phyloP scores from a whole-genome alignment of 1,140 invertebrate genomes.

The Delia radicum region DNA sequence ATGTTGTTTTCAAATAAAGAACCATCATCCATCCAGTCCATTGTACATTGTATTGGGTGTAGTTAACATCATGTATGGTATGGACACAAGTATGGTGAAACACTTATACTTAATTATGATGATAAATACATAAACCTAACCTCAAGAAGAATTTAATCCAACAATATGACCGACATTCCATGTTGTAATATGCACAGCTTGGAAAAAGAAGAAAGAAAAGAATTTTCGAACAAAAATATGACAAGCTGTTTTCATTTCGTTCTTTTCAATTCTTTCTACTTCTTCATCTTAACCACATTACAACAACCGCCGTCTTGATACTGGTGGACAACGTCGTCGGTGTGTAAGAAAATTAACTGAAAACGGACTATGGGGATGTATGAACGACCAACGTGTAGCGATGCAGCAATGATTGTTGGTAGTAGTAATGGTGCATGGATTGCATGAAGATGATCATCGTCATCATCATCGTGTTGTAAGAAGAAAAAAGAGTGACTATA shows the following conservation, averaged over 20 bases:
- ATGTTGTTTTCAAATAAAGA: too few species aligned
- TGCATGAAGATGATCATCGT: not conserved
- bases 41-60: too few species aligned
- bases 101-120: slow-evolving; percentile 21
- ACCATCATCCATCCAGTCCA: too few species aligned
- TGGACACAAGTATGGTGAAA: not conserved
- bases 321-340: not conserved
- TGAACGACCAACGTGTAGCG: not conserved
- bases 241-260: not conserved
- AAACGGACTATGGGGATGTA: slow-evolving; percentile 7
- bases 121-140: slow-evolving; percentile 22
- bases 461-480: not conserved
- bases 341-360: not conserved
- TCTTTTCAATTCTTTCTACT: not conserved
- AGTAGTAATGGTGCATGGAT: not conserved
- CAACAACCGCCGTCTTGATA: slow-evolving; percentile 17
- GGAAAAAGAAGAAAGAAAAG: not conserved
- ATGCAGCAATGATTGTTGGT: not conserved
- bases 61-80: not conserved
- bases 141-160: slow-evolving; percentile 23
- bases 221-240: not conserved
- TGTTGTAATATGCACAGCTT: not conserved
- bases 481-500: not conserved
- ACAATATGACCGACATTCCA: slow-evolving; percentile 22
- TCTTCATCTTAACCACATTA: slow-evolving; percentile 18